Conservation (phyloP, 2,797 vertebrate species). For the Apogon hyalosoma region DNA sequence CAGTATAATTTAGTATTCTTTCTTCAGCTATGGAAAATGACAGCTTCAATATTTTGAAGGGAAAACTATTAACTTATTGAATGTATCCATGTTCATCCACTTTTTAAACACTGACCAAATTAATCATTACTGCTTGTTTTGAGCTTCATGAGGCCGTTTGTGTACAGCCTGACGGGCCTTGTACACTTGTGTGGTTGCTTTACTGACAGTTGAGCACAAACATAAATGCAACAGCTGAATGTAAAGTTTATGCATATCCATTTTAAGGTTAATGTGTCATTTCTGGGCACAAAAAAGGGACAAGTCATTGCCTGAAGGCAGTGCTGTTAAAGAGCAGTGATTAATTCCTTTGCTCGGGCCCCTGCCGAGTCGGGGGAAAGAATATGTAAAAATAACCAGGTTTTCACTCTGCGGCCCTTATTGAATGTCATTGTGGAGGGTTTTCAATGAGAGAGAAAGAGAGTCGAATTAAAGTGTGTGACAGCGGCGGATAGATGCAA, state of each 20-base stretch:
- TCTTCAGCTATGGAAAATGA: background rate
- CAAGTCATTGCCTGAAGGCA: slow-evolving; percentile 86
- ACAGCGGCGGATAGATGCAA: slow-evolving; percentile 99
- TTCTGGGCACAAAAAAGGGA: slow-evolving; percentile 82
- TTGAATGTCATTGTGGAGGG: slow-evolving; percentile 99
- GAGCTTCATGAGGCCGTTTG: too few relatives aligned
- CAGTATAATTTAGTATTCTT: background rate
- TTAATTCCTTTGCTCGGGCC: slow-evolving; percentile 93
- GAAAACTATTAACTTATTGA: too few relatives aligned
- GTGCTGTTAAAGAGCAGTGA: slow-evolving; percentile 94
- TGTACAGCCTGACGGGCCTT: too few relatives aligned
- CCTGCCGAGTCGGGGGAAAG: slow-evolving; percentile 91
- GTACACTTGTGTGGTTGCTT: slow-evolving; percentile 44
- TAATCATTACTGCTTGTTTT: background rate
- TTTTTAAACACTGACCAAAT: too few relatives aligned
- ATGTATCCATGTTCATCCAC: too few relatives aligned
- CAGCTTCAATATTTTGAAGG: too few relatives aligned
- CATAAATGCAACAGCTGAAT: slow-evolving; percentile 75
- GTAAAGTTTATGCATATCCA: slow-evolving; percentile 80
- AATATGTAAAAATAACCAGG: slow-evolving; percentile 98
- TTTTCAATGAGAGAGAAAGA: slow-evolving; percentile 99
- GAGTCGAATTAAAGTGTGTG: slow-evolving; percentile 99
- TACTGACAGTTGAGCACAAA: slow-evolving; percentile 34
- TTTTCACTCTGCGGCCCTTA: slow-evolving; percentile 97
- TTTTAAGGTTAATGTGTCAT: slow-evolving; percentile 85